Evolutionary conservation across 1,140 invertebrate species (phyloP).

Genomic region (Whitmania pigra): DNA sequence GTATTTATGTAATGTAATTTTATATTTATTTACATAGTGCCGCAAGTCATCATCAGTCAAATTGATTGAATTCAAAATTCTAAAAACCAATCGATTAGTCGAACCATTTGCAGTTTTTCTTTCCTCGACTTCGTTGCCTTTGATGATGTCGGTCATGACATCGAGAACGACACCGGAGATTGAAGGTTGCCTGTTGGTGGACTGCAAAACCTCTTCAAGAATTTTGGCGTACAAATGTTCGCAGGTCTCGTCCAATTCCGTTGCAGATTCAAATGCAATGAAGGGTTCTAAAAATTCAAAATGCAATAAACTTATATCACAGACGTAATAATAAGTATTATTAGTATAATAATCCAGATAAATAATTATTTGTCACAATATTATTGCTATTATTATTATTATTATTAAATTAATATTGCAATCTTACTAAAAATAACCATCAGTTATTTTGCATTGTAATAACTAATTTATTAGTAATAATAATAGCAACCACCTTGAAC

Average conservation of each 20-base stretch:
- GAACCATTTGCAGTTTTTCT: background rate
- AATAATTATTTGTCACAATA: too few relatives aligned
- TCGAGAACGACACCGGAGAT: slow-evolving; percentile 14
- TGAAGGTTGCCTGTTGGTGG: slow-evolving; percentile 14
- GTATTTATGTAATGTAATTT: too few relatives aligned
- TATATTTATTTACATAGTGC: too few relatives aligned
- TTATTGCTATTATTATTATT: too few relatives aligned
- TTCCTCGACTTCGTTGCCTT: background rate
- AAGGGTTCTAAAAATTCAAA: background rate
- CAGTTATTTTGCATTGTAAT: too few relatives aligned
- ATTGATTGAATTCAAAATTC: background rate
- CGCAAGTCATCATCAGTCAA: too few relatives aligned
- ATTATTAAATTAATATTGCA: too few relatives aligned
- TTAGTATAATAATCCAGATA: too few relatives aligned
- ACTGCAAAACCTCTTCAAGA: slow-evolving; percentile 14
- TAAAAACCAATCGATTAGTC: background rate
- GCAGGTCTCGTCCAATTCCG: background rate
- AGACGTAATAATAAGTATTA: too few relatives aligned
- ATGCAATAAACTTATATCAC: background rate
- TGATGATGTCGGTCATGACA: slow-evolving; percentile 15
- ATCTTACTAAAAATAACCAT: too few relatives aligned
- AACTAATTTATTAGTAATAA: too few relatives aligned
- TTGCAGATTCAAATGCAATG: background rate
- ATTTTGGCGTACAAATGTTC: background rate
- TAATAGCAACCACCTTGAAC: too few relatives aligned